Conservation (phyloP, 2,888 invertebrate genomes). For the Rhodophaea formosa region DNA sequence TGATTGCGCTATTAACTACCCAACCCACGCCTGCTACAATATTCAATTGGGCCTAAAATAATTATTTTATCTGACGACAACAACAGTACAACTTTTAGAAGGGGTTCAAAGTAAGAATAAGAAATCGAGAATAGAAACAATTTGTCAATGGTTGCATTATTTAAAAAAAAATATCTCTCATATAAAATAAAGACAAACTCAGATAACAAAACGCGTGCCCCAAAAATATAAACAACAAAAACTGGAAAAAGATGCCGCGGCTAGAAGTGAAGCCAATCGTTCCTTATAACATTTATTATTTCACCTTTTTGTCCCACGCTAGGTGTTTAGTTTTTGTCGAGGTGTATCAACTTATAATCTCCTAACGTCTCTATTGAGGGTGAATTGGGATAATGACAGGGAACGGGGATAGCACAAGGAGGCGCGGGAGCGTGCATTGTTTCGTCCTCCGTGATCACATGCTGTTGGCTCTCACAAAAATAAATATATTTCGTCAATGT, state of each 20-base stretch:
- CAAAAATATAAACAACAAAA: slow-evolving; percentile 22
- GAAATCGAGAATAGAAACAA: neutral
- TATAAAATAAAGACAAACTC: neutral
- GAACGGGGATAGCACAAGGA: slow-evolving; percentile 42
- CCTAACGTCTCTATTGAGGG: slow-evolving; percentile 61
- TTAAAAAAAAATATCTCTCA: slow-evolving; percentile 1
- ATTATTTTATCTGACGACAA: no score
- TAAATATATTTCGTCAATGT: neutral
- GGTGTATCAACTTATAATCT: slow-evolving; percentile 33
- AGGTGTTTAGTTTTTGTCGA: slow-evolving; percentile 36
- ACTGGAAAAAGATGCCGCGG: slow-evolving; percentile 23
- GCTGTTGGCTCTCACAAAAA: neutral
- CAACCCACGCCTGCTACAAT: no score
- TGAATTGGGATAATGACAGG: slow-evolving; percentile 61
- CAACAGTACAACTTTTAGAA: no score
- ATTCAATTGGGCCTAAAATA: no score
- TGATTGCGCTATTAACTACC: no score
- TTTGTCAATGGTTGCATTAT: neutral
- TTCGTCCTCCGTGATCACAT: neutral
- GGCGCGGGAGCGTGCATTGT: slow-evolving; percentile 29
- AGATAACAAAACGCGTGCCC: slow-evolving; percentile 25
- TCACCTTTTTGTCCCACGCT: slow-evolving; percentile 28
- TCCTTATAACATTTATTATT: slow-evolving; percentile 34
- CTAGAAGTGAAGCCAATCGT: slow-evolving; percentile 34
- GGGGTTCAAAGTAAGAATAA: neutral